phyloP scores from a whole-genome alignment of 2,113 vertebrate genomes.

The Rhynchomys soricoides region DNA sequence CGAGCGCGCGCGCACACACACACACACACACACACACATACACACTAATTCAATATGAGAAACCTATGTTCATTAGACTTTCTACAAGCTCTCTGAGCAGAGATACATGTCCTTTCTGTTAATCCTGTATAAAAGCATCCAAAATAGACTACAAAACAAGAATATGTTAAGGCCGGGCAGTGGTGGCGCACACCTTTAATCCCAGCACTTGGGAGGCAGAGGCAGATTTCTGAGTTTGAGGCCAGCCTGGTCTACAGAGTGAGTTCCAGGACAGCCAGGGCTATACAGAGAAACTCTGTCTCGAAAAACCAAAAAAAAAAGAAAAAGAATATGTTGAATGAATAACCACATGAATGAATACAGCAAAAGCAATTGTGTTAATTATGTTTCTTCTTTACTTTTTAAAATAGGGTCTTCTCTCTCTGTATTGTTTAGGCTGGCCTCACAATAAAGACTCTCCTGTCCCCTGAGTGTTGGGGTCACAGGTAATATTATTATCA shows the following conservation, averaged over 20 bases:
- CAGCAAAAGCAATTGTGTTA: neutral
- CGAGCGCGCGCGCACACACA: no score
- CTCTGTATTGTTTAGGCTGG: neutral
- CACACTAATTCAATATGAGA: constrained; percentile 45
- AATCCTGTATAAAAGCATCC: neutral
- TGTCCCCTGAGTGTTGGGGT: neutral
- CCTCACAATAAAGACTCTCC: neutral
- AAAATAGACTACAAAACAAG: neutral
- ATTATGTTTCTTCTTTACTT: neutral
- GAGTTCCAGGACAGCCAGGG: no score
- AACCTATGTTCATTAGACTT: neutral
- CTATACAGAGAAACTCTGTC: no score
- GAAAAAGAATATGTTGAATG: neutral
- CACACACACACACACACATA: no score
- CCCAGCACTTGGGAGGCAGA: no score
- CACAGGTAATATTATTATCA: neutral
- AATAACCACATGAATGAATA: neutral
- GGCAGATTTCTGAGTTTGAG: no score
- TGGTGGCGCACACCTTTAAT: no score
- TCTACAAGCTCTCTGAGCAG: neutral
- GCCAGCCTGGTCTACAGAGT: no score
- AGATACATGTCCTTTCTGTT: neutral
- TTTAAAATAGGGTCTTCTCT: neutral
- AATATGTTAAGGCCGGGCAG: no score
- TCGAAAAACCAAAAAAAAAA: no score